Conservation (phyloP, 2,888 invertebrate species). For the Pristionchus maxplancki region DNA sequence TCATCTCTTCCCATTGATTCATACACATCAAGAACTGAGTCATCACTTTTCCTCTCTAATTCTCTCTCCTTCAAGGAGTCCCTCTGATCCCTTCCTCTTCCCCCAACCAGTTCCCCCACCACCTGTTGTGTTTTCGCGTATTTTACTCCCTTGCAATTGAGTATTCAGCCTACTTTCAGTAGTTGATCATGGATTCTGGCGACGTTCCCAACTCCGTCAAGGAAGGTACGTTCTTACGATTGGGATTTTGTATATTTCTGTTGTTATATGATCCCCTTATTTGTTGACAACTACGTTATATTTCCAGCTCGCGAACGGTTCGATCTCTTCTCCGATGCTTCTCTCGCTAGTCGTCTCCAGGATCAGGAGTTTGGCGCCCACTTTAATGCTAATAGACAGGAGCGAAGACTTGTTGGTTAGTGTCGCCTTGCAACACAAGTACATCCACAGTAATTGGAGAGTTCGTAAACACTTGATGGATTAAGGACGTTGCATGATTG, state of each 20-base stretch:
- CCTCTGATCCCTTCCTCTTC: slow-evolving; percentile 12
- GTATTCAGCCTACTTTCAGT: background rate
- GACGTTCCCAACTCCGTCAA: slow-evolving; percentile 40
- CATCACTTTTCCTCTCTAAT: slow-evolving; percentile 31
- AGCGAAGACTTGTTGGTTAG: slow-evolving; percentile 48
- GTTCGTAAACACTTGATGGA: too few species aligned
- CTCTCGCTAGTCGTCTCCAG: slow-evolving; percentile 45
- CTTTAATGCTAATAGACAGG: slow-evolving; percentile 37
- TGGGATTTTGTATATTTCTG: background rate
- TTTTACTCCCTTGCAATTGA: slow-evolving; percentile 5
- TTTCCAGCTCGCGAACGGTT: slow-evolving; percentile 8
- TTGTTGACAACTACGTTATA: background rate
- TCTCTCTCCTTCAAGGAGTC: slow-evolving; percentile 16
- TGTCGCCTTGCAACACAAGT: background rate
- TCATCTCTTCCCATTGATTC: slow-evolving; percentile 46
- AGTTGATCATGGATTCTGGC: background rate
- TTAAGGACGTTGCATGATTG: too few species aligned
- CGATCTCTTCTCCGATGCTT: slow-evolving; percentile 42
- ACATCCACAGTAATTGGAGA: background rate
- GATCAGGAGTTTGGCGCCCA: slow-evolving; percentile 42
- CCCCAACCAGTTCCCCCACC: slow-evolving; percentile 18
- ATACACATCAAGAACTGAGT: slow-evolving; percentile 47
- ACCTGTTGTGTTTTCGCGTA: slow-evolving; percentile 28
- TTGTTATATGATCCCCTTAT: background rate
- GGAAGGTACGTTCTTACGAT: slow-evolving; percentile 12